phyloP scores from a whole-genome alignment of 2,797 vertebrate species.

The Lagocephalus sceleratus region DNA sequence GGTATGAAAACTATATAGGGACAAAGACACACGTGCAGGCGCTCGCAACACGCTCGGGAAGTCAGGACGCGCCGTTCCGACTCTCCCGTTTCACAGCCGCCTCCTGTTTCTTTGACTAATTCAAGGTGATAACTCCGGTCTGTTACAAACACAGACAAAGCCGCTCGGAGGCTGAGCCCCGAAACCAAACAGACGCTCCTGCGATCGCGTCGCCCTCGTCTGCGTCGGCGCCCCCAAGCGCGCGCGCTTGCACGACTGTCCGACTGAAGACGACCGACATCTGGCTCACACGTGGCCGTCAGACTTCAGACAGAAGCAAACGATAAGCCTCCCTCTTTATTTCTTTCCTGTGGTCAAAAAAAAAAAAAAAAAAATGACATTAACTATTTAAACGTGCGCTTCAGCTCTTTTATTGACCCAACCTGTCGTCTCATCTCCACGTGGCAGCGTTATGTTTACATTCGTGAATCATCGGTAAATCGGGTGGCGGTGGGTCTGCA shows the following conservation, averaged over 20 bases:
- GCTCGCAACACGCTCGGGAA: constrained; percentile 7
- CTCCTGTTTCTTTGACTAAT: constrained; percentile 63
- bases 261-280: constrained; percentile 34
- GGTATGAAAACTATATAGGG: not conserved
- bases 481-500: no score
- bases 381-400: not conserved
- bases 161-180: constrained; percentile 11
- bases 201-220: constrained; percentile 2
- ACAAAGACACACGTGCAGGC: not conserved
- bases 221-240: constrained; percentile 13
- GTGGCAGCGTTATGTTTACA: no score
- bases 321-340: not conserved
- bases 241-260: not conserved
- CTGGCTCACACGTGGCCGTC: constrained; percentile 32
- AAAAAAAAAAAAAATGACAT: constrained; percentile 25
- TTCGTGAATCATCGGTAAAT: no score
- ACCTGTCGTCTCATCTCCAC: no score
- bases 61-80: constrained; percentile 1
- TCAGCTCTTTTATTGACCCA: no score
- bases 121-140: constrained; percentile 48
- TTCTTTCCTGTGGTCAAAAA: not conserved
- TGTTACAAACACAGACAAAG: constrained; percentile 51
- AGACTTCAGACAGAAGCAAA: not conserved
- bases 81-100: constrained; percentile 50
- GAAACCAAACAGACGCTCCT: constrained; percentile 23